Conservation (phyloP, 2,888 invertebrate genomes). For the Nymphalis c-album region DNA sequence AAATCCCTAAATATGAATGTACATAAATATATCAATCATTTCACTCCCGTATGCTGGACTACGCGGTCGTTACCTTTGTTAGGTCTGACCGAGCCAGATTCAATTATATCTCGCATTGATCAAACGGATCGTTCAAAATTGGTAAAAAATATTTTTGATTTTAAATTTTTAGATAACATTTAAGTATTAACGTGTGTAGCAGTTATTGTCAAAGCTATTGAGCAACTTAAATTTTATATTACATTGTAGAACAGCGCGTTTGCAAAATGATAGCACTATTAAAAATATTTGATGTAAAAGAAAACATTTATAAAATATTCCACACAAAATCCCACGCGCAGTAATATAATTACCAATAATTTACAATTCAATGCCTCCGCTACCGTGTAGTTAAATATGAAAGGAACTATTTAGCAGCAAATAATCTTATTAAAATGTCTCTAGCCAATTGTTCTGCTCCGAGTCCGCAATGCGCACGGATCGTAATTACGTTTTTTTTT, state of each 20-base stretch:
- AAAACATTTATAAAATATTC: too few relatives aligned
- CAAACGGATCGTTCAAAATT: neutral
- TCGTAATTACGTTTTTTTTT: slow-evolving; percentile 43
- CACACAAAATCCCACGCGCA: too few relatives aligned
- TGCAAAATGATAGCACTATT: too few relatives aligned
- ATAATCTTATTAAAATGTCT: slow-evolving; percentile 1
- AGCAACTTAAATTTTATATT: too few relatives aligned
- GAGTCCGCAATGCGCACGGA: slow-evolving; percentile 3
- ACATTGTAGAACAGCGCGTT: too few relatives aligned
- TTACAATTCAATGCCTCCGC: neutral
- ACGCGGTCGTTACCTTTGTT: neutral
- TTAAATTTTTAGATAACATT: too few relatives aligned
- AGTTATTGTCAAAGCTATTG: neutral
- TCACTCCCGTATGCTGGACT: neutral
- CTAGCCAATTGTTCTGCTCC: neutral
- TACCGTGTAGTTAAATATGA: neutral
- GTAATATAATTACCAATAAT: neutral
- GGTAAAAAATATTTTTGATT: too few relatives aligned
- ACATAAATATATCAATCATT: neutral
- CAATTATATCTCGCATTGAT: neutral
- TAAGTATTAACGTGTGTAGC: too few relatives aligned
- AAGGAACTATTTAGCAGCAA: neutral
- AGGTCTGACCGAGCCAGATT: neutral
- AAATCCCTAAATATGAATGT: neutral
- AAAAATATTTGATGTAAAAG: too few relatives aligned